Evolutionary conservation across 2,113 vertebrate genomes (phyloP).

Genomic region (Dicrurus megarhynchus): DNA sequence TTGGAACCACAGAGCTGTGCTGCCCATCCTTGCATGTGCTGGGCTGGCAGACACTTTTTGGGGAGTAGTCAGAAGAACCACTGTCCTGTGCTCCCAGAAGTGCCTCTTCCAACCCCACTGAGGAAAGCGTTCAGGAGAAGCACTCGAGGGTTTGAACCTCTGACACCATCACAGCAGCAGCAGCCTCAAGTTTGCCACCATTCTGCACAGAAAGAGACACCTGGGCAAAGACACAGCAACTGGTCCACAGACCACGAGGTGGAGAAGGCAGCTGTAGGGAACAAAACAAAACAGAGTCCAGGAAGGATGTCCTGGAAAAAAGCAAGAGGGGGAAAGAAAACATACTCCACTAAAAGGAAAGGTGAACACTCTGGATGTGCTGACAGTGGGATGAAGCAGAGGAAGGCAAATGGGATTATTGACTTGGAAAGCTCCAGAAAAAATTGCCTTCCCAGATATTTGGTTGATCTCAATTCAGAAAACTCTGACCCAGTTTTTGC

Average conservation of each 20-base stretch:
- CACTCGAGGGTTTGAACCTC: background rate
- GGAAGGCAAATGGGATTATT: background rate
- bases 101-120: background rate
- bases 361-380: background rate
- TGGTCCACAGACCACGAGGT: background rate
- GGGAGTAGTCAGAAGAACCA: background rate
- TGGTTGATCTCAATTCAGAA: background rate
- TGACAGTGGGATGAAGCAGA: background rate
- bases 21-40: background rate
- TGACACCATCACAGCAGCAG: background rate
- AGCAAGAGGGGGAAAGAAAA: background rate
- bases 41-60: background rate
- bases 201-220: background rate
- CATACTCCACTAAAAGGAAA: background rate
- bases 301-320: constrained; percentile 18
- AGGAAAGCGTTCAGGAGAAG: constrained; percentile 18
- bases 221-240: background rate
- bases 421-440: constrained; percentile 1
- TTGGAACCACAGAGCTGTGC: background rate
- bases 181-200: background rate
- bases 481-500: background rate
- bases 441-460: background rate
- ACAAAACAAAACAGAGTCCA: background rate
- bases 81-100: background rate
- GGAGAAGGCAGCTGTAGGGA: background rate